phyloP scores from a whole-genome alignment of 2,113 vertebrate genomes.

The Mustela lutreola region DNA sequence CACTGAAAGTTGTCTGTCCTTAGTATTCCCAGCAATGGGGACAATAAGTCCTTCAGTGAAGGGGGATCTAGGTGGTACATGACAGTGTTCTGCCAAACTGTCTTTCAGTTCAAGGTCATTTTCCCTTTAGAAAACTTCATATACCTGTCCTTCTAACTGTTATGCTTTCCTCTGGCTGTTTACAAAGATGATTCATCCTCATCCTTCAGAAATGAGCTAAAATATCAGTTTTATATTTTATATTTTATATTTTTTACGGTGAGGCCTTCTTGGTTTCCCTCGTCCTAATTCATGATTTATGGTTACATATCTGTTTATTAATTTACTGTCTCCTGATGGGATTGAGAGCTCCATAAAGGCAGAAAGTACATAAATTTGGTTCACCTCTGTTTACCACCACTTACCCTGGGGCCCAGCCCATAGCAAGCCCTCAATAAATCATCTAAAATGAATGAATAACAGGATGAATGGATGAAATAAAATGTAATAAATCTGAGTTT shows the following conservation, averaged over 20 bases:
- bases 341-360: neutral
- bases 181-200: neutral
- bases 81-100: neutral
- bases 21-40: neutral
- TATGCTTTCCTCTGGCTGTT: neutral
- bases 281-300: slow-evolving; percentile 19
- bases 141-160: neutral
- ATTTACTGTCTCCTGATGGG: neutral
- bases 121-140: slow-evolving; percentile 20
- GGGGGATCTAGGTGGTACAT: neutral
- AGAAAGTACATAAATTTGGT: slow-evolving; percentile 29
- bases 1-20: neutral
- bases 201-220: slow-evolving; percentile 52
- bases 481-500: neutral
- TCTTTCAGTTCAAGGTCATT: neutral
- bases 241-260: too few species aligned
- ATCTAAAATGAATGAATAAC: slow-evolving; percentile 33
- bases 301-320: slow-evolving; percentile 23
- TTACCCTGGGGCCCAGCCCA: neutral
- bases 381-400: slow-evolving; percentile 19
- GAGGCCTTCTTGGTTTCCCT: neutral
- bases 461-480: slow-evolving; percentile 30
- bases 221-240: too few species aligned
- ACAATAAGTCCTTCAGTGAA: neutral
- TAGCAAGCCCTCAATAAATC: slow-evolving; percentile 16